Conservation (phyloP, 2,797 vertebrate species). For the Nyctalus aviator region DNA sequence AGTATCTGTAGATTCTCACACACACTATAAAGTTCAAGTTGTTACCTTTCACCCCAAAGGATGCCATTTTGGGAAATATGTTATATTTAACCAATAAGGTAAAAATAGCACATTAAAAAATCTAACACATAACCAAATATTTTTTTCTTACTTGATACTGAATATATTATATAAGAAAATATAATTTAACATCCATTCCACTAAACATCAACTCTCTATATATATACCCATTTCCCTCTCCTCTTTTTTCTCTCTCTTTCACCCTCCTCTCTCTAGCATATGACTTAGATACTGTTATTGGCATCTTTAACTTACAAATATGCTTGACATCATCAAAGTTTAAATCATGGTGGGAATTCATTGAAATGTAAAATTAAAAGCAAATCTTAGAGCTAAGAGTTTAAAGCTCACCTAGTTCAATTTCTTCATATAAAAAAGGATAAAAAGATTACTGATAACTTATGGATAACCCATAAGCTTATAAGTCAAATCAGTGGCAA, state of each 20-base stretch:
- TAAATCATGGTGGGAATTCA: background rate
- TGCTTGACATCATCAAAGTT: background rate
- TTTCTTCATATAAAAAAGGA: background rate
- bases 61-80: background rate
- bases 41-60: background rate
- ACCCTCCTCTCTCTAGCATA: background rate
- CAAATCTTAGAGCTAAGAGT: background rate
- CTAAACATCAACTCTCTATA: background rate
- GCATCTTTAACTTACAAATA: background rate
- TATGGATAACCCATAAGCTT: background rate
- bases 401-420: background rate
- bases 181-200: background rate
- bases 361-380: background rate
- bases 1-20: conserved; percentile 7
- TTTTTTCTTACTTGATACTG: background rate
- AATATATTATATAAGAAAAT: background rate
- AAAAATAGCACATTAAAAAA: conserved; percentile 15
- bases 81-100: background rate
- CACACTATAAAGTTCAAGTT: background rate
- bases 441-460: background rate
- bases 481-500: background rate
- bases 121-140: conserved; percentile 4
- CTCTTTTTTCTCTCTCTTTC: too few species aligned
- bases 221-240: background rate
- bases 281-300: background rate